phyloP scores from a whole-genome alignment of 2,888 invertebrate genomes.

The Tiliacea aurago region DNA sequence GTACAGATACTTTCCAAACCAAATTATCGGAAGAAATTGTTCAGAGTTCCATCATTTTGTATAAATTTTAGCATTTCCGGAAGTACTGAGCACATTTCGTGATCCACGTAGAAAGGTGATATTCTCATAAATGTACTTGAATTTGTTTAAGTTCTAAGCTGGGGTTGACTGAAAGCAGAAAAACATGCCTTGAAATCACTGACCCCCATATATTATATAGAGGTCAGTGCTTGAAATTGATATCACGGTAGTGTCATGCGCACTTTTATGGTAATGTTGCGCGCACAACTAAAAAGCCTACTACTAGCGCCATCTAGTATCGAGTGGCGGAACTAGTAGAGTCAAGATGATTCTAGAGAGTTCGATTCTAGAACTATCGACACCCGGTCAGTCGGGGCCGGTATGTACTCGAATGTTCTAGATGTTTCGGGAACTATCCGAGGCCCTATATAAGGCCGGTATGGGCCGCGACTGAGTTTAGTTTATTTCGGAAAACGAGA shows the following conservation, averaged over 20 bases:
- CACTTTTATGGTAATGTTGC: neutral
- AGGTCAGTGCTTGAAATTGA: neutral
- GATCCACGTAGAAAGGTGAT: neutral
- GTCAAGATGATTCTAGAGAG: too few species aligned
- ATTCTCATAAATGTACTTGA: neutral
- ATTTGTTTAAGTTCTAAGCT: neutral
- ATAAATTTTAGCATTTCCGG: conserved; percentile 1
- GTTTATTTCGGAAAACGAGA: too few species aligned
- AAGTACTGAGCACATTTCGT: conserved; percentile 6
- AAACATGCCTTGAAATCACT: neutral
- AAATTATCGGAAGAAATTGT: conserved; percentile 22
- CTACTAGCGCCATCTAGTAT: too few species aligned
- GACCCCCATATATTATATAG: too few species aligned
- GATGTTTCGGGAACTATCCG: too few species aligned
- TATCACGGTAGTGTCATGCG: neutral
- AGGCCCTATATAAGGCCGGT: too few species aligned
- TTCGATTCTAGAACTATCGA: too few species aligned
- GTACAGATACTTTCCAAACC: conserved; percentile 15
- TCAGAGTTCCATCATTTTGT: neutral
- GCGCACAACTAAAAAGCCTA: too few species aligned
- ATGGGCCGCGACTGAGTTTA: too few species aligned
- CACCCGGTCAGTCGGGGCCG: too few species aligned
- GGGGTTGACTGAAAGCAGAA: neutral
- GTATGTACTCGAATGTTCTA: too few species aligned
- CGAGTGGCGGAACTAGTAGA: too few species aligned